phyloP scores from a whole-genome alignment of 2,113 vertebrate genomes.

The Lycaon pictus region DNA sequence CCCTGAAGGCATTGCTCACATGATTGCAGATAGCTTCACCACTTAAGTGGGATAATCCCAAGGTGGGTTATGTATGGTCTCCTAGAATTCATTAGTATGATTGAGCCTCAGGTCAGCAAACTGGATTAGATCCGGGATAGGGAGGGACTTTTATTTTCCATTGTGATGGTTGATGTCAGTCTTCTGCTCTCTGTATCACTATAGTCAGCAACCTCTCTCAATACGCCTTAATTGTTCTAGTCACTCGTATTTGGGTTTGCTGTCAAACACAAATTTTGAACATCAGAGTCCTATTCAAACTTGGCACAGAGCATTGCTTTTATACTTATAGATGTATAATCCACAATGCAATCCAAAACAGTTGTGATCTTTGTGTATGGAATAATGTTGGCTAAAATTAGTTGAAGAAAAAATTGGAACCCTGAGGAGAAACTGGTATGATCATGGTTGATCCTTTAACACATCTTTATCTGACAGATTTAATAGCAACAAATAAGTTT shows the following conservation, averaged over 20 bases:
- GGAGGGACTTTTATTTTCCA: neutral
- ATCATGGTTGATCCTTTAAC: neutral
- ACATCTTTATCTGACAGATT: neutral
- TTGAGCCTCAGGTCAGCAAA: neutral
- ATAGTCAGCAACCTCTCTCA: neutral
- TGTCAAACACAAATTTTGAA: conserved; percentile 37
- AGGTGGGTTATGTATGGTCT: neutral
- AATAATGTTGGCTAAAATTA: conserved; percentile 4
- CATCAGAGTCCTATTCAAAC: neutral
- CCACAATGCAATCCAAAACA: neutral
- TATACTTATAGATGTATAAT: neutral
- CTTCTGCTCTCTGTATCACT: neutral
- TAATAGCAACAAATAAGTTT: neutral
- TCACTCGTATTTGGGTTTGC: neutral
- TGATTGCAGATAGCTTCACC: neutral
- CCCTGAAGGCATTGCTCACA: neutral
- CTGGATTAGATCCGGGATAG: neutral
- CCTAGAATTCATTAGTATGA: neutral
- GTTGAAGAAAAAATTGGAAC: conserved; percentile 36
- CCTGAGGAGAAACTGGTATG: neutral
- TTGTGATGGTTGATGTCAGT: neutral
- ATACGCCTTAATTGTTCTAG: neutral
- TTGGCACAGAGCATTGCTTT: neutral
- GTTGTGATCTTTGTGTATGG: neutral
- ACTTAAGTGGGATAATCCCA: neutral